Base-by-base conservation (phyloP, 2,113 vertebrate species). In the Leptobrachium leishanense region DNA sequence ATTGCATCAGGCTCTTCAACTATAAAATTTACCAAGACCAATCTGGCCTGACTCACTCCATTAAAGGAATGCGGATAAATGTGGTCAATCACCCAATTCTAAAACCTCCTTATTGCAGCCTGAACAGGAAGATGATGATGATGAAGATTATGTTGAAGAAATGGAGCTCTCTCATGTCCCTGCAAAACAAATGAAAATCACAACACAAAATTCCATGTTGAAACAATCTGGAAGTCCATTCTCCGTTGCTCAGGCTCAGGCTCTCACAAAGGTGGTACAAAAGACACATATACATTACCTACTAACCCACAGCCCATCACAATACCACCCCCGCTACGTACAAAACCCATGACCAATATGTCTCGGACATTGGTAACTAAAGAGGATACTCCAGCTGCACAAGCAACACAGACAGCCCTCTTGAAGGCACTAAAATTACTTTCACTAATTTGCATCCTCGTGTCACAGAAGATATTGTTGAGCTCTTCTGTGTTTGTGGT, bases 361-460 rank as follows among this genome's bases (percentile, higher is more conserved):
- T 96, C 95, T 57, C 92, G 96, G 86, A 95, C 95, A 2, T 90
- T 98, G 71, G 89, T 93, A 77, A 91, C 89, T 71, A 92, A 92
- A 84, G 90, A 93, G 77, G 90, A 90, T 7, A 84, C 90, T 71
- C 86, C 91, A 2, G 84, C 92, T 84, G 85, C 92, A 83, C 94
- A 95, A 84, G 91, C 93, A 50, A 83, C 82, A 73, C 85, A 40
- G 92, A 93, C 83, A 99, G 98, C 85, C 97, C 97, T 15, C 83
- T 99, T 88, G 97, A 99, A 89, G 98, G 98, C 72, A 99, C 97
- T 42, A 99, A 99, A 91, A 98, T 99, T 90, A 99, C 96, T 0
- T 97, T 99, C 82, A 97, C 97, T 87, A 99, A 99, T 84, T 90
- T 99, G 81, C 98, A 99, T 81, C 95, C 96, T 39, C 90, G 96